Percentiles rank a stretch among this genome's conserved stretches.
Conservation (phyloP, 1,140 invertebrate species). For the Schlechtendalia chinensis region DNA sequence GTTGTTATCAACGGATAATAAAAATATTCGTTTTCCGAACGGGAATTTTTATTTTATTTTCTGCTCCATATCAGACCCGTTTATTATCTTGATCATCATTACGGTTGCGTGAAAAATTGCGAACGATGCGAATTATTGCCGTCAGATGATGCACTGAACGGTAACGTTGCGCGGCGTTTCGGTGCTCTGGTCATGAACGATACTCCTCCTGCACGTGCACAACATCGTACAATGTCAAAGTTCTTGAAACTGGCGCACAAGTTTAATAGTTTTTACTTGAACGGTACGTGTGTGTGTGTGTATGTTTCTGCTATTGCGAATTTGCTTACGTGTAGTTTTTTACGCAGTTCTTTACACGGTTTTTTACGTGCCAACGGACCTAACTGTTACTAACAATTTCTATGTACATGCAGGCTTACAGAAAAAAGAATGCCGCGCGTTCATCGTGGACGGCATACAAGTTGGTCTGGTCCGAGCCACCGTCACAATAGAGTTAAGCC, state of each 20-base stretch:
- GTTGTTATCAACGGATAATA: background rate
- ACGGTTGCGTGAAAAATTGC: background rate
- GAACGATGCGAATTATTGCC: background rate
- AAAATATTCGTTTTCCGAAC: background rate
- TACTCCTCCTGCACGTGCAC: background rate
- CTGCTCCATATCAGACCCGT: background rate
- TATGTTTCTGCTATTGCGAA: no score
- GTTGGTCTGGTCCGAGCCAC: slow-evolving; percentile 81
- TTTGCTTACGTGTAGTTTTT: background rate
- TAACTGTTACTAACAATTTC: background rate
- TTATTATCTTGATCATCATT: background rate
- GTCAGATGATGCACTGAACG: slow-evolving; percentile 3
- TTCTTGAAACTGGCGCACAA: slow-evolving; percentile 74
- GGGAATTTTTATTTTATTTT: background rate
- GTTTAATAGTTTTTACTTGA: slow-evolving; percentile 82
- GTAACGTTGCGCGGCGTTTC: background rate
- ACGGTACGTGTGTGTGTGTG: slow-evolving; percentile 66
- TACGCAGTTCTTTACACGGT: background rate
- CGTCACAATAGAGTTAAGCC: slow-evolving; percentile 74
- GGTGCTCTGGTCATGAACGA: background rate
- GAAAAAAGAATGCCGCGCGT: slow-evolving; percentile 76
- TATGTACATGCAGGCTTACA: slow-evolving; percentile 63
- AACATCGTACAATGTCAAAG: slow-evolving; percentile 59
- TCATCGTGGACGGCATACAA: slow-evolving; percentile 82
- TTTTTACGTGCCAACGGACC: no score